Conservation (phyloP, 2,797 vertebrate genomes). For the Manis pentadactyla region DNA sequence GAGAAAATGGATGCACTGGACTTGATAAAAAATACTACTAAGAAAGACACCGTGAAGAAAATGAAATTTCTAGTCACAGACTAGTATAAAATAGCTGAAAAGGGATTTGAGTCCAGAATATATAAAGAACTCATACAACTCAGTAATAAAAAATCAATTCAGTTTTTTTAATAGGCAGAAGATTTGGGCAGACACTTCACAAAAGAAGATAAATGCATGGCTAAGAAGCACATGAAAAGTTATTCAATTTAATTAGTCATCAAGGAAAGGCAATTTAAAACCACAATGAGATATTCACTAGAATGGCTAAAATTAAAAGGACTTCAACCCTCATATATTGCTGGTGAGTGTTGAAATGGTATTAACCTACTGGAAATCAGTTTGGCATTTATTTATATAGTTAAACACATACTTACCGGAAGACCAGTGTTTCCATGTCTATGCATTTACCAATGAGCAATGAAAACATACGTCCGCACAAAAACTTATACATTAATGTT, state of each 20-base stretch:
- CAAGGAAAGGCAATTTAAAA: conserved; percentile 9
- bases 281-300: not conserved
- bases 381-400: not conserved
- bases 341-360: not conserved
- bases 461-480: not conserved
- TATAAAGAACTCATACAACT: not conserved
- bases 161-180: not conserved
- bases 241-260: conserved; percentile 43
- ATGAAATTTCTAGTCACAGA: not conserved
- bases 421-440: not conserved
- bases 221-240: not conserved
- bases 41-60: conserved; percentile 11
- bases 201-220: not conserved
- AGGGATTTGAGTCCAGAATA: conserved; percentile 1
- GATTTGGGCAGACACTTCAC: not conserved
- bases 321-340: not conserved
- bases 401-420: not conserved
- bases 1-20: not conserved
- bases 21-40: not conserved
- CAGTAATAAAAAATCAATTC: conserved; percentile 33
- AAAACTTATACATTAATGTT: not conserved
- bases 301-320: not conserved
- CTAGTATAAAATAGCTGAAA: not conserved
- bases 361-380: not conserved
- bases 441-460: not conserved